Evolutionary conservation across 2,797 vertebrate species (phyloP).

Genomic region (Eulemur albifrons): DNA sequence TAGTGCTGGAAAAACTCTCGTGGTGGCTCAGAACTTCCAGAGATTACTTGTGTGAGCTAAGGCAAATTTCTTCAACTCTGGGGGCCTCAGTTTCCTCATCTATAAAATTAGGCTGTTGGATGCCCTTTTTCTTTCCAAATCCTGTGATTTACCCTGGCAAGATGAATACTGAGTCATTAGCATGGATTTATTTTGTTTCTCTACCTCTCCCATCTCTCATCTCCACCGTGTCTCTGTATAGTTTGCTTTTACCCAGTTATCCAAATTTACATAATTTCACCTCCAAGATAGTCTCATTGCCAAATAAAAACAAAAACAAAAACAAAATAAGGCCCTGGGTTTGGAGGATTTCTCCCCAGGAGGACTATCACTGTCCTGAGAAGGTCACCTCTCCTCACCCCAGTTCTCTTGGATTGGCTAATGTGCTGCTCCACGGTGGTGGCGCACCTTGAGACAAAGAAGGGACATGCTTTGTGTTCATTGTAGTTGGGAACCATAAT

Average conservation of each 20-base stretch:
- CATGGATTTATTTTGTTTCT: not conserved
- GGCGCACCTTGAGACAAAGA: not conserved
- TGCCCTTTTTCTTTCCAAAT: not conserved
- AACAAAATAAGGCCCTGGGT: not conserved
- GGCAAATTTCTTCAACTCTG: not conserved
- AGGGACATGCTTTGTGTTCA: not conserved
- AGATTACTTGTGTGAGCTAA: not conserved
- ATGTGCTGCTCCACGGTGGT: fast-evolving
- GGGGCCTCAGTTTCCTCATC: not conserved
- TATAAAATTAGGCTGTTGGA: not conserved
- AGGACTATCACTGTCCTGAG: not conserved
- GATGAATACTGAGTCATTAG: not conserved
- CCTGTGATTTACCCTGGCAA: not conserved
- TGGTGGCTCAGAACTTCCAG: not conserved
- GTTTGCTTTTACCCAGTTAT: not conserved
- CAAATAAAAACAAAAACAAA: not conserved
- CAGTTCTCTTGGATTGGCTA: not conserved
- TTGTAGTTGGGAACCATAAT: not conserved
- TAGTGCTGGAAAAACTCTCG: not conserved
- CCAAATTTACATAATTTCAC: slow-evolving; percentile 2
- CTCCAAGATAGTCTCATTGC: not conserved
- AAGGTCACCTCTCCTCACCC: not conserved
- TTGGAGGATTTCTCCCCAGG: not conserved
- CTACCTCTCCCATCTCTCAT: not conserved
- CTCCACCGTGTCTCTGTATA: not conserved